Evolutionary conservation across 1,140 invertebrate species (phyloP), one percentile per base, ranked within the genome.

Genomic region (Drosophila paulistorum): DNA sequence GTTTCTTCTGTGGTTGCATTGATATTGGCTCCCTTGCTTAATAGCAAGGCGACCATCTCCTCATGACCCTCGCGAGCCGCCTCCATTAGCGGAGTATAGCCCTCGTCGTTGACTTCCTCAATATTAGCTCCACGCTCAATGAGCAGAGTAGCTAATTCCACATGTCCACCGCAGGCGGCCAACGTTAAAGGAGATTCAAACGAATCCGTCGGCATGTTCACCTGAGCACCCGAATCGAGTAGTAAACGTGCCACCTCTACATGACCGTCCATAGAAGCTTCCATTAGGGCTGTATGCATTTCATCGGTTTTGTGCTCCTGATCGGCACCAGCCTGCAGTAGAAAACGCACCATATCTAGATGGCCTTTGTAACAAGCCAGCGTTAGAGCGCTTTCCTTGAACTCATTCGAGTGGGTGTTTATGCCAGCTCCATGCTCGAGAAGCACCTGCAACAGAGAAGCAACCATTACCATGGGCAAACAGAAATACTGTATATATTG

Each of bases 61-160:
- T 99, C 97, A 92, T 99, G 98, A 20, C 99, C 99, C 93, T 99
- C 99, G 13, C 99, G 94, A 0, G 98, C 97, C 64, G 98, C 98
- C 94, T 99, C 99, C 98, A 98, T 99, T 42, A 99, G 93, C n/a
- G 98, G 98, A 7, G 98, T 99, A 92, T 99, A 99, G n/a, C 98
- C 98, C 93, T 99, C 99, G 92, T 99, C 98, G 93, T 99, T 99
- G 30, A 97, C 98, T 93, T 99, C 99, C 93, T 99, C 99, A 77
- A 99, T 98, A 92, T 99, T 99, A 17, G 99, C 99, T 69, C 98
- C 98, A 66, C 98, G 94, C 91, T 99, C 98, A 68, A 99, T 96
- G 37, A 99, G 93, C 63, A 99, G 93, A 94, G 97, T 96, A 1
- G 98, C 99, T 69, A 99, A 93, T 92, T 99, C 98, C 35, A 99